Evolutionary conservation across 2,888 invertebrate species (phyloP).

Genomic region (Cephus pygmeus): DNA sequence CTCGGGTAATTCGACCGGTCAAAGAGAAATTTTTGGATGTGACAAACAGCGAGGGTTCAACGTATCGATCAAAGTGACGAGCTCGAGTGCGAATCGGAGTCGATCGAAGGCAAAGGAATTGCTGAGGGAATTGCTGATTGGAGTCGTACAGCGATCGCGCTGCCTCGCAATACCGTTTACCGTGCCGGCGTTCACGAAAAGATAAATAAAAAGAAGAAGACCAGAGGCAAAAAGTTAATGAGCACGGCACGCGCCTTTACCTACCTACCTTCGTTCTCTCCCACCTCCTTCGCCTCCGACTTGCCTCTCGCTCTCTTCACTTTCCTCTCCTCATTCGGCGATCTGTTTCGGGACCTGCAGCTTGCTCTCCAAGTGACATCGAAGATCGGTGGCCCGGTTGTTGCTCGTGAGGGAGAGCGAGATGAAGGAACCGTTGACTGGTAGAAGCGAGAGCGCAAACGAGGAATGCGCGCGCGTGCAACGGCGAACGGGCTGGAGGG

Average conservation of each 20-base stretch:
- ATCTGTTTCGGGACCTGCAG: neutral
- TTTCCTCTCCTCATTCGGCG: conserved; percentile 13
- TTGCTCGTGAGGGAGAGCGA: conserved; percentile 18
- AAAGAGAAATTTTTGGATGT: neutral
- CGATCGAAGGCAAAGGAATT: neutral
- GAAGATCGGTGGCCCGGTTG: conserved; percentile 40
- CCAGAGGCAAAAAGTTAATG: conserved; percentile 48
- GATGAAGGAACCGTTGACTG: conserved; percentile 4
- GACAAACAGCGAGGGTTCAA: neutral
- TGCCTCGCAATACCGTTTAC: neutral
- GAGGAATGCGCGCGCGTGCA: neutral
- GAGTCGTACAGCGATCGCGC: neutral
- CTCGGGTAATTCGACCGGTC: neutral
- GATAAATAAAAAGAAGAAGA: conserved; percentile 17
- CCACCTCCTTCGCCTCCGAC: conserved; percentile 19
- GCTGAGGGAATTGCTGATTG: neutral
- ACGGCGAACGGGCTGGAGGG: conserved; percentile 7
- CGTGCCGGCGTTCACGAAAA: conserved; percentile 1
- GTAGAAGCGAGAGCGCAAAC: neutral
- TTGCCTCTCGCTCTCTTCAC: conserved; percentile 19
- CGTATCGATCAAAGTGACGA: neutral
- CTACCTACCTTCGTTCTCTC: conserved; percentile 29
- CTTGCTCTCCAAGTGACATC: conserved; percentile 35
- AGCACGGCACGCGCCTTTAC: conserved; percentile 52
- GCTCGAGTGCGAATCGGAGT: neutral